Base-by-base conservation (phyloP, 2,888 invertebrate genomes). In the Adela reaumurella region DNA sequence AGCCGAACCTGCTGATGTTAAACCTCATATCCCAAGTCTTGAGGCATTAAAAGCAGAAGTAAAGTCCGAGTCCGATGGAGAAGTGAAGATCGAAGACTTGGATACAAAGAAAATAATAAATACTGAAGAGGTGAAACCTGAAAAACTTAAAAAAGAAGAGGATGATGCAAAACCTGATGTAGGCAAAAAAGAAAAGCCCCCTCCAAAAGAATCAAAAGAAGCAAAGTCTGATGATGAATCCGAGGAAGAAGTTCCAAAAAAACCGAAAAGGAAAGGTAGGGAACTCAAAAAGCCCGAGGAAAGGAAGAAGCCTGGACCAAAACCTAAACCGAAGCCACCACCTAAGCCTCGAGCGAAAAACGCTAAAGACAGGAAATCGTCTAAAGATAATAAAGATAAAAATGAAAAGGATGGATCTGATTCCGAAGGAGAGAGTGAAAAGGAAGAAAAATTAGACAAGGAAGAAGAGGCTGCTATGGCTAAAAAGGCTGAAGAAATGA, bases 401-500 rank as follows among this genome's bases (percentile, higher is more conserved):
- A 82, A 82, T 50, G 14, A 35, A 35, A 81, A 81, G 41, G 82
- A 81, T 2, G 73, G 81, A n/a, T 68, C 70, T 0, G 67, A 80
- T 50, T 82, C 82, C 1, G 79, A 80, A 53, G 54, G 45, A 45
- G 82, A 82, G 35, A 78, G 74, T 57, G 82, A 82, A 48, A 81
- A 81, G 56, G 82, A 82, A 52, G 81, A 83, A 42, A 83, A 84
- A 58, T 79, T 84, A 48, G 80, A 81, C 51, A 70, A 82, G 53
- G 84, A 84, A 62, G 81, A 83, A 62, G 74, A 74, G 59, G 67
- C 82, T 54, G 79, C 74, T 29, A 65, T 80, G 54, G 68, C 76
- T 0, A 87, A 86, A 64, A 88, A 89, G 63, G 90, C 89, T 56
- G 89, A 89, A 59, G 90, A 90, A 56, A 88, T 93, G 65, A 90